Evolutionary conservation across 2,888 invertebrate genomes (phyloP).

Genomic region (Amphiduros pacificus): DNA sequence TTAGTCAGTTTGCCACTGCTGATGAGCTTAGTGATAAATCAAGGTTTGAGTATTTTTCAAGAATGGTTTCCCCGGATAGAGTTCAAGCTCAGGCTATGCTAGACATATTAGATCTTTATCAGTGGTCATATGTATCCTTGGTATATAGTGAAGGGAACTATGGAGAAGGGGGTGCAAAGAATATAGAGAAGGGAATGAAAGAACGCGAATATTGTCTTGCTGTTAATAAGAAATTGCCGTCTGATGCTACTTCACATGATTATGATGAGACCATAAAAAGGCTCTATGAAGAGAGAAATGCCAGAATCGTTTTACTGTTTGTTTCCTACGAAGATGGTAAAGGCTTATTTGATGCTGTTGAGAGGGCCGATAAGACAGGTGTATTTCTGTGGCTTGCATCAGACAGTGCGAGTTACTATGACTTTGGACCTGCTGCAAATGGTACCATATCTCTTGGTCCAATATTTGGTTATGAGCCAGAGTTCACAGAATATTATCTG

Average conservation of each 20-base stretch:
- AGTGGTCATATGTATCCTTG: neutral
- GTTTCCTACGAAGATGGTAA: too few species aligned
- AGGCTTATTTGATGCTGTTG: too few species aligned
- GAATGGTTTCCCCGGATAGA: constrained; percentile 17
- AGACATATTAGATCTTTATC: neutral
- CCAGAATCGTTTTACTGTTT: neutral
- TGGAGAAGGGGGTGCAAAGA: neutral
- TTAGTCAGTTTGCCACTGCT: constrained; percentile 8
- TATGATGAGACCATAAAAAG: neutral
- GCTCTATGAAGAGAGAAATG: neutral
- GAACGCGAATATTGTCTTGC: neutral
- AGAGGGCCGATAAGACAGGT: too few species aligned
- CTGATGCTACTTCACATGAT: neutral
- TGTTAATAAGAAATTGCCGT: neutral
- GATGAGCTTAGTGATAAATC: constrained; percentile 18
- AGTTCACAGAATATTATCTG: neutral
- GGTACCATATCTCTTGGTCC: neutral
- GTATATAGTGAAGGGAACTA: neutral
- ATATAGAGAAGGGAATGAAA: neutral
- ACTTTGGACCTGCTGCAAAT: neutral
- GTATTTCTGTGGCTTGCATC: neutral
- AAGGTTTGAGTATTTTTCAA: constrained; percentile 5
- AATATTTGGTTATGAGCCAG: neutral
- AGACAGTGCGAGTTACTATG: neutral
- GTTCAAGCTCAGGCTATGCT: neutral